Evolutionary conservation across 53 echinoderm and acorn worm genomes (phyloP).

Genomic region (Zoroaster sp.): DNA sequence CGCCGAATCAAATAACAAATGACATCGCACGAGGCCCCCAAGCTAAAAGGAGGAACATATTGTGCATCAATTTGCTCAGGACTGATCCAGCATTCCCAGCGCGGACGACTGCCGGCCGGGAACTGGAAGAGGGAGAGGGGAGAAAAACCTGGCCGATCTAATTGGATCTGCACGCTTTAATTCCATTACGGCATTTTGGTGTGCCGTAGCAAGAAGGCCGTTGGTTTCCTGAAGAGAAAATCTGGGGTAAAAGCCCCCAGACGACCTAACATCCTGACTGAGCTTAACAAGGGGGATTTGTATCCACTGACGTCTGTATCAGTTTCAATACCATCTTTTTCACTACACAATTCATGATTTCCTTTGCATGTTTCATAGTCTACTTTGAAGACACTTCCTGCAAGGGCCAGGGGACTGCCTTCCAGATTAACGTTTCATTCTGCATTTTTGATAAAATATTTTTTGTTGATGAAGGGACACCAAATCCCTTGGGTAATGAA

Average conservation of each 20-base stretch:
- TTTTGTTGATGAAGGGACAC: not conserved
- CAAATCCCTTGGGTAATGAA: conserved; percentile 1
- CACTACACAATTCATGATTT: not conserved
- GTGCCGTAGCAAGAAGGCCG: conserved; percentile 3
- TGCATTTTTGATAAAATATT: not conserved
- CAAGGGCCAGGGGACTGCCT: not conserved
- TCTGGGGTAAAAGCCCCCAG: not conserved
- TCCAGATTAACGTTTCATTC: conserved; percentile 45
- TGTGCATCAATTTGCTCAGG: conserved; percentile 43
- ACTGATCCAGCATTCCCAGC: not conserved
- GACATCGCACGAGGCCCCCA: conserved; percentile 1
- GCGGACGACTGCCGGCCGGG: not conserved
- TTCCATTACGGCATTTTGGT: conserved; percentile 48
- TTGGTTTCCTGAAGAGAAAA: not conserved
- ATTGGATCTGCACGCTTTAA: conserved; percentile 32
- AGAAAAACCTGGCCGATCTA: conserved; percentile 16
- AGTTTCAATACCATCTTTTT: not conserved
- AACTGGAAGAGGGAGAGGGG: not conserved
- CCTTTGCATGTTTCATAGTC: not conserved
- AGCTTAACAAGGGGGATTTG: not conserved
- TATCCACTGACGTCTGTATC: not conserved
- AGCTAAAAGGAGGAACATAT: conserved; percentile 39
- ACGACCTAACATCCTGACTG: not conserved
- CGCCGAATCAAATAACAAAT: conserved; percentile 53
- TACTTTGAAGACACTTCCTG: conserved; percentile 10